phyloP scores from a whole-genome alignment of 1,140 invertebrate genomes.

The Drosophila obscura region DNA sequence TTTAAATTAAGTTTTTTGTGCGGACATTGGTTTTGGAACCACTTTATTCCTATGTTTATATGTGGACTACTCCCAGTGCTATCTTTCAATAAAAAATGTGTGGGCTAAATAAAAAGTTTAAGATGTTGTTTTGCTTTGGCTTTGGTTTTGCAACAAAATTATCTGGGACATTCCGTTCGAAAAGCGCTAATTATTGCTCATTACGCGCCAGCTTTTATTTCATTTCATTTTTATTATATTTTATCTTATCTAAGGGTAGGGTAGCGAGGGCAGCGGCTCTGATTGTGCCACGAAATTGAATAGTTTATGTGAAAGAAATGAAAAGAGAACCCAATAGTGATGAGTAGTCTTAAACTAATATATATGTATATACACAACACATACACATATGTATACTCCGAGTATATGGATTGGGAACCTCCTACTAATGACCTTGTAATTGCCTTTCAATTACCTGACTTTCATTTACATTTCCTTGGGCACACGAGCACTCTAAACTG shows the following conservation, averaged over 20 bases:
- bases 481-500: conserved; percentile 26
- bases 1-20: conserved; percentile 24
- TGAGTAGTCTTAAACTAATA: background rate
- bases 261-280: conserved; percentile 17
- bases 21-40: background rate
- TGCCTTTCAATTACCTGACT: conserved; percentile 70
- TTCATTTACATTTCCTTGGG: conserved; percentile 59
- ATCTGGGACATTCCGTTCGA: conserved; percentile 36
- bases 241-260: conserved; percentile 56
- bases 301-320: conserved; percentile 25
- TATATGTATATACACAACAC: too few species aligned
- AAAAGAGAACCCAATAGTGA: conserved; percentile 14
- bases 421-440: conserved; percentile 58
- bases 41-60: background rate
- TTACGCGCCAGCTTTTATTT: conserved; percentile 50
- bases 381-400: background rate
- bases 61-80: background rate
- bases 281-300: conserved; percentile 49
- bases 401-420: background rate
- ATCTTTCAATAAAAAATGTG: conserved; percentile 27
- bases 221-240: conserved; percentile 20
- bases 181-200: conserved; percentile 65
- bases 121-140: conserved; percentile 41
- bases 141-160: conserved; percentile 49
- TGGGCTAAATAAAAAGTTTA: conserved; percentile 27